phyloP scores from a whole-genome alignment of 2,113 vertebrate species.

The Haliaeetus leucogaster region DNA sequence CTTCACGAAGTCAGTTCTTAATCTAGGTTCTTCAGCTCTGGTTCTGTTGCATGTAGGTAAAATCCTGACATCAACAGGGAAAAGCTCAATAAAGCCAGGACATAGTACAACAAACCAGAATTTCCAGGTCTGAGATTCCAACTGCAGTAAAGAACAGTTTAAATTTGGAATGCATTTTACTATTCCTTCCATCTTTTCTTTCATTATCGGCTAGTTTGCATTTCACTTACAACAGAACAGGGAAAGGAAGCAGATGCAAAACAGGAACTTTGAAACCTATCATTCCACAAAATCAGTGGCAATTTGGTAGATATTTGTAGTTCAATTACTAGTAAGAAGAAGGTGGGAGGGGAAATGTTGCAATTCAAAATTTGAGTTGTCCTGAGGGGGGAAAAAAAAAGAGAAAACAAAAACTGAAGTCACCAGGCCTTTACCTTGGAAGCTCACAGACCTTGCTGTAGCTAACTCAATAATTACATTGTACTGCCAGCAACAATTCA shows the following conservation, averaged over 20 bases:
- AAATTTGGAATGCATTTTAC: not conserved
- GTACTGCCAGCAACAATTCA: slow-evolving; percentile 81
- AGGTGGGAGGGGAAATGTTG: not conserved
- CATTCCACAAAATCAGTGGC: not conserved
- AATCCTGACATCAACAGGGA: not conserved
- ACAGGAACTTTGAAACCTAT: not conserved
- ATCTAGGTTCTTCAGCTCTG: not conserved
- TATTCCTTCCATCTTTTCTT: not conserved
- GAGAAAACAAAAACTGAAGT: not conserved
- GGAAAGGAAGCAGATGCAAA: not conserved
- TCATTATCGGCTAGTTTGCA: not conserved
- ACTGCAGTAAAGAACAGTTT: not conserved
- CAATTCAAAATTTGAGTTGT: slow-evolving; percentile 41
- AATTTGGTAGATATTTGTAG: not conserved
- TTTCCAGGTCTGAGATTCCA: not conserved
- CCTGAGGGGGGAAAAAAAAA: not conserved
- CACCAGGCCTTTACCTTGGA: slow-evolving; percentile 60
- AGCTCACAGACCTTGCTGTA: slow-evolving; percentile 62
- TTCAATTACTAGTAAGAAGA: slow-evolving; percentile 1
- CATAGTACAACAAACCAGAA: accelerated
- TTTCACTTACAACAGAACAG: not conserved
- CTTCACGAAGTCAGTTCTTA: not conserved
- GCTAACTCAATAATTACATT: slow-evolving; percentile 79
- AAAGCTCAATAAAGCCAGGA: not conserved
- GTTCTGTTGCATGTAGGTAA: not conserved